A percentile compares a stretch with the other conserved stretches of the same genome.
Conservation (phyloP, 2,797 vertebrate genomes). For the Eulemur coronatus region DNA sequence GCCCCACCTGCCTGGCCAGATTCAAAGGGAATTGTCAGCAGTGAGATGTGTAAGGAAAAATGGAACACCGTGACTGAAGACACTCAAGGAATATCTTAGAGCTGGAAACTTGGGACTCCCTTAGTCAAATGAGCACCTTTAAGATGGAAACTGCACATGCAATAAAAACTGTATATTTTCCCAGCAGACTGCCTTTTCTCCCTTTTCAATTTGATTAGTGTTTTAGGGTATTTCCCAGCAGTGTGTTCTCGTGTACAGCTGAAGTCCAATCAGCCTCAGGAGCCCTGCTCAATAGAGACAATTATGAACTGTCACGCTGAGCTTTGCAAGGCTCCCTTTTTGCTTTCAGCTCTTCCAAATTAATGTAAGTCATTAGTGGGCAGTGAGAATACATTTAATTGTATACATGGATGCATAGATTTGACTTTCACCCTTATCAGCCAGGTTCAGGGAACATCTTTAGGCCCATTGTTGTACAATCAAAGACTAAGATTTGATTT, state of each 20-base stretch:
- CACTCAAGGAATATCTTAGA: background rate
- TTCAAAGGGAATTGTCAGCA: background rate
- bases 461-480: background rate
- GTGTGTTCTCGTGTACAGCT: background rate
- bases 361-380: background rate
- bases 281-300: background rate
- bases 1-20: background rate
- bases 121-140: fast-evolving
- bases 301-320: fast-evolving
- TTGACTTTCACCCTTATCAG: background rate
- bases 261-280: background rate
- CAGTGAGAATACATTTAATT: background rate
- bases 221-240: background rate
- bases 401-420: background rate
- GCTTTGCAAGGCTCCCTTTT: background rate
- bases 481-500: background rate
- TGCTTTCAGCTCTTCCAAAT: background rate
- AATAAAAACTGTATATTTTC: background rate
- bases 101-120: fast-evolving
- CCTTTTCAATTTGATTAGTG: background rate
- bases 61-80: background rate
- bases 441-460: background rate
- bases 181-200: background rate
- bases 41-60: background rate
- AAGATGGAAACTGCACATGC: background rate